Base-by-base conservation (phyloP, 1,140 invertebrate species). In the Temnothorax nylanderi region DNA sequence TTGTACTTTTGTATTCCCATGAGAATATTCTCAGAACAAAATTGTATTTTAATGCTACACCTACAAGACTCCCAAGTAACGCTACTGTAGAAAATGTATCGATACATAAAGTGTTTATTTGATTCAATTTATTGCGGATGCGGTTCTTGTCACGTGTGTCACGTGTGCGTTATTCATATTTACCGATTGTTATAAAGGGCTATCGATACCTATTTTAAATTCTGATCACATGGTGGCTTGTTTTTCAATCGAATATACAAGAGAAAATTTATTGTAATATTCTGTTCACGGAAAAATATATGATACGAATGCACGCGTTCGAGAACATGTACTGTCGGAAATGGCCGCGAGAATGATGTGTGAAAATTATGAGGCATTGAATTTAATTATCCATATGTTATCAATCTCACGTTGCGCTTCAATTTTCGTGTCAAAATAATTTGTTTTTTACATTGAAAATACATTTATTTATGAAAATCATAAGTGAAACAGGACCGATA, bases 201-300 rank as follows among this genome's bases (percentile, higher is more conserved):
- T 51, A 60, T 60, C 21, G 21, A 64, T n/a, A 32, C 32, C 32
- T 64, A 32, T 64, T 65, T 78, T 78, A 65, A 78, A 78, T 78
- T 78, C 76, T 64, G 76, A 21, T 51, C 41, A 18, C 32, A 21
- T 6, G 7, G 18, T 37, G 21, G 37, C 21, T 76, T 60, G 56
- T 60, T 60, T 76, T 41, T 76, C 74, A 26, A 76, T 76, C 21
- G 54, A 10, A 16, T n/a, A 58, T n/a, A 58, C 41, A 71, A 32
- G 26, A 71, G 44, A 78, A 32, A 78, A 65, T 78, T 65, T 65
- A 78, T 65, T 34, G 44, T 78, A 78, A 78, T 78, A 51, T 78
- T 78, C 60, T 4, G 47, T 51, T 65, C 32, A 44, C 32, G 58
- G 13, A 49, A 47, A 76, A 47, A 64, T 56, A 64, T 65, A 1